Percentiles rank a stretch among this genome's conserved stretches.
Conservation (phyloP, 2,113 vertebrate genomes). For the Percopsis transmontana region DNA sequence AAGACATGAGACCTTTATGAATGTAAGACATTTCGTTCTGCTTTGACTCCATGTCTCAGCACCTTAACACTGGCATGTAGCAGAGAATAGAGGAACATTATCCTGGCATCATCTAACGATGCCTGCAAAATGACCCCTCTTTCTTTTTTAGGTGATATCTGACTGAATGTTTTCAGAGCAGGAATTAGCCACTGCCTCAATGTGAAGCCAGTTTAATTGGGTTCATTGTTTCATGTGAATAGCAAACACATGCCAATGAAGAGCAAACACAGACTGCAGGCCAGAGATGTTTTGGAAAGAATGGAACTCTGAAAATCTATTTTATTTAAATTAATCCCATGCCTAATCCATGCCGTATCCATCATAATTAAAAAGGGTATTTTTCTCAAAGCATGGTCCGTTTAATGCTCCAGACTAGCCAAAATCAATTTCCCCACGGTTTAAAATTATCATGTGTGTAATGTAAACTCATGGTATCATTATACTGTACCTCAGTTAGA, state of each 20-base stretch:
- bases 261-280: background rate
- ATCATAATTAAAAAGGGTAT: background rate
- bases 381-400: background rate
- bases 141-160: background rate
- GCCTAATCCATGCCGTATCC: too few relatives aligned
- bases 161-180: conserved; percentile 1
- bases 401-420: background rate
- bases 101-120: conserved; percentile 20
- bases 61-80: conserved; percentile 30
- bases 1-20: conserved; percentile 2
- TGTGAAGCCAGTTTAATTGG: conserved; percentile 5
- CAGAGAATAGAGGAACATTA: background rate
- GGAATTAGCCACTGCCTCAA: conserved; percentile 13
- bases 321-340: background rate
- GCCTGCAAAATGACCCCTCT: conserved; percentile 11
- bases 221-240: background rate
- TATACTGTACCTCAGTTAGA: background rate
- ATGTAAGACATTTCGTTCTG: conserved; percentile 35
- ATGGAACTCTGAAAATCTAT: background rate
- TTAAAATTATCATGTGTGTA: background rate
- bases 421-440: conserved; percentile 1
- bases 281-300: background rate
- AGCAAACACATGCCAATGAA: background rate
- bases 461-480: background rate
- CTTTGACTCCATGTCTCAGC: conserved; percentile 21